phyloP scores from a whole-genome alignment of 2,888 invertebrate species.

The Meandrusa payeni region DNA sequence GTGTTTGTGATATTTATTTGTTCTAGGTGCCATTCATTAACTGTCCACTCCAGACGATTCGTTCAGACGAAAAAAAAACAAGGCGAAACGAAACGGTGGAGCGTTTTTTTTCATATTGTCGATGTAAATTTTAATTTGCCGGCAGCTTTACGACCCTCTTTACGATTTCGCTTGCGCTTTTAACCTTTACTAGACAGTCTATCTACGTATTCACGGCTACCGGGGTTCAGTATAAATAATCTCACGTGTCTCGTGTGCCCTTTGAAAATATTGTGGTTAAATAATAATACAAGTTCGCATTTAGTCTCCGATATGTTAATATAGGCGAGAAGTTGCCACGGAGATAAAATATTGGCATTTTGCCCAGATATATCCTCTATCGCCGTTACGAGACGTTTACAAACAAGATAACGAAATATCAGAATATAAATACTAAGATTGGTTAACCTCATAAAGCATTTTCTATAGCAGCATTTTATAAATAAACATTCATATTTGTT shows the following conservation, averaged over 20 bases:
- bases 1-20: slow-evolving; percentile 55
- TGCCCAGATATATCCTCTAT: slow-evolving; percentile 29
- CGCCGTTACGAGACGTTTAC: slow-evolving; percentile 25
- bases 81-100: slow-evolving; percentile 60
- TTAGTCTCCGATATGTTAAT: slow-evolving; percentile 22
- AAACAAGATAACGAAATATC: slow-evolving; percentile 23
- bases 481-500: too few relatives aligned
- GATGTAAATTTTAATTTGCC: slow-evolving; percentile 79
- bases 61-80: slow-evolving; percentile 56
- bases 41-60: slow-evolving; percentile 68
- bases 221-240: slow-evolving; percentile 48
- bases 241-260: slow-evolving; percentile 27
- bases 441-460: too few relatives aligned
- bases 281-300: slow-evolving; percentile 22
- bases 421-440: slow-evolving; percentile 17
- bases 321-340: slow-evolving; percentile 24
- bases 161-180: slow-evolving; percentile 74
- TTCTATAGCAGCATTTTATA: too few relatives aligned
- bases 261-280: slow-evolving; percentile 18
- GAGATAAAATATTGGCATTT: slow-evolving; percentile 33
- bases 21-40: slow-evolving; percentile 73
- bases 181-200: slow-evolving; percentile 65
- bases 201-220: slow-evolving; percentile 58
- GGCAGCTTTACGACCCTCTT: slow-evolving; percentile 75
- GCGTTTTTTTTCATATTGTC: slow-evolving; percentile 72